These are phyloP conservation scores for Stigmatopora argus DNA, from an alignment of 2,113 vertebrate species.

Conservation along the genomic window DNA sequence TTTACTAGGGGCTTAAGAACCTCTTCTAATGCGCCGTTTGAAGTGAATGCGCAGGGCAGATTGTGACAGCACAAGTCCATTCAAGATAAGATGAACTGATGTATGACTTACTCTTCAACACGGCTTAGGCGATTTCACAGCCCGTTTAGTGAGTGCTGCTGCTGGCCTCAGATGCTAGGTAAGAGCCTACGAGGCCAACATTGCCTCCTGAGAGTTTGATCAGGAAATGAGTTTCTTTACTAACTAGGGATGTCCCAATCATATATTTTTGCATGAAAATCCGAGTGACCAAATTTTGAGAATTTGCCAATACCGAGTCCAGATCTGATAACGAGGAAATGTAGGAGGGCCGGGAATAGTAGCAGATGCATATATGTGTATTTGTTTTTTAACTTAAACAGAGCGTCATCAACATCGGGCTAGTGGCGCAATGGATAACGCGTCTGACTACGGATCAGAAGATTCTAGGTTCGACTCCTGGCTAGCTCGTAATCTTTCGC, in stretches of 20 bases:
- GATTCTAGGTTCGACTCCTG: conserved; percentile 80
- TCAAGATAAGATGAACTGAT: conserved; percentile 71
- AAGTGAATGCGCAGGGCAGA: conserved; percentile 65
- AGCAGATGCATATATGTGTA: too few relatives aligned
- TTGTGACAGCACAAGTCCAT: conserved; percentile 50
- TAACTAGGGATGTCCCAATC: too few relatives aligned
- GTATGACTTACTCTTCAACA: conserved; percentile 65
- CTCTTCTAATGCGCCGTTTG: conserved; percentile 64
- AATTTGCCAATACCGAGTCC: too few relatives aligned
- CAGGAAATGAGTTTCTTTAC: background rate
- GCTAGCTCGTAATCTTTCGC: conserved; percentile 30
- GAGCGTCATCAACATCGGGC: conserved; percentile 5
- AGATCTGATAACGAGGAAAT: too few relatives aligned
- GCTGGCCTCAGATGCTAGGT: background rate
- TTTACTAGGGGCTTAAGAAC: conserved; percentile 65
- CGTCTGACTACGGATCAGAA: conserved; percentile 85
- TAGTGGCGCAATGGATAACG: conserved; percentile 54
- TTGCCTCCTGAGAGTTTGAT: background rate
- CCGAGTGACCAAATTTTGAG: too few relatives aligned
- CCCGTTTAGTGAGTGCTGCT: conserved; percentile 26
- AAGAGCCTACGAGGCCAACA: background rate
- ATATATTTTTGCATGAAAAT: too few relatives aligned
- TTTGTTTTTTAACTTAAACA: too few relatives aligned
- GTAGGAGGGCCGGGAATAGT: too few relatives aligned
- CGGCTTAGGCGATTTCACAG: conserved; percentile 68